A percentile compares a stretch with the other conserved stretches of the same genome.
These are phyloP conservation scores for Melanotaenia nigrans DNA, from an alignment of 2,797 vertebrate species.

Conservation along the genomic window DNA sequence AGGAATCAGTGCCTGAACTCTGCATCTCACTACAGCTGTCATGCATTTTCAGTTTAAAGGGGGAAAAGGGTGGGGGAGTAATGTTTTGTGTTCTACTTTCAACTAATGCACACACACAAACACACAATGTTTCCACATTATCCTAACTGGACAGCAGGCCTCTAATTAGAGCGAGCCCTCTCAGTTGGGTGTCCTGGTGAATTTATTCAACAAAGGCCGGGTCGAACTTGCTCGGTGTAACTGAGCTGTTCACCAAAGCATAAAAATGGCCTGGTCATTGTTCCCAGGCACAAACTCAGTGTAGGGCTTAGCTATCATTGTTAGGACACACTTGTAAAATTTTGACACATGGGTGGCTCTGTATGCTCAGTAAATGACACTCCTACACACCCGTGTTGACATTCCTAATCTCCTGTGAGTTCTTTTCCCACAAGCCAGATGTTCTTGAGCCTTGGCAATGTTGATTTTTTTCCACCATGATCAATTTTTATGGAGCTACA, in stretches of 20 bases:
- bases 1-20: constrained; percentile 2
- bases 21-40: not conserved
- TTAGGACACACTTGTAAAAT: not conserved
- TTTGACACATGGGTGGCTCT: too few species aligned
- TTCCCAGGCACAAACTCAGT: not conserved
- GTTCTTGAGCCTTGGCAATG: not conserved
- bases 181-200: constrained; percentile 19
- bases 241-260: constrained; percentile 32
- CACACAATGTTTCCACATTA: constrained; percentile 2
- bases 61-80: not conserved
- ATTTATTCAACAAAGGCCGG: constrained; percentile 38
- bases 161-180: constrained; percentile 47
- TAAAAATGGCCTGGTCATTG: constrained; percentile 12
- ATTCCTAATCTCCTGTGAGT: constrained; percentile 23
- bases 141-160: constrained; percentile 26
- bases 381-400: constrained; percentile 47
- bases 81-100: constrained; percentile 25
- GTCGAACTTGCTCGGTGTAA: constrained; percentile 1
- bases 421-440: constrained; percentile 5
- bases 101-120: not conserved
- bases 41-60: not conserved
- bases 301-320: not conserved
- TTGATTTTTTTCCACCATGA: not conserved
- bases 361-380: not conserved
- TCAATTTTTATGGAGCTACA: not conserved